phyloP scores from a whole-genome alignment of 2,888 invertebrate species.

The Tetrapedia diversipes region DNA sequence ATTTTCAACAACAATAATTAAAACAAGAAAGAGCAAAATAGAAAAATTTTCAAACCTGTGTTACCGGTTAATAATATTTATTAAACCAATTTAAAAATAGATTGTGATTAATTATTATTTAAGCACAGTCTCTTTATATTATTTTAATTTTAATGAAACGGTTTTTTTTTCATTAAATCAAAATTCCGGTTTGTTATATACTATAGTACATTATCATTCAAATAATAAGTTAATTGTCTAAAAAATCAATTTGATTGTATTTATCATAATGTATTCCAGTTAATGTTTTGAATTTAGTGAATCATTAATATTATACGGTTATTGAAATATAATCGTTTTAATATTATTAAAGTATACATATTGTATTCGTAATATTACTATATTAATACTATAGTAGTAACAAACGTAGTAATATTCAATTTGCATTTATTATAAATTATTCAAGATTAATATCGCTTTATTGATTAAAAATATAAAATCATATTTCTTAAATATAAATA shows the following conservation, averaged over 20 bases:
- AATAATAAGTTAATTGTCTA: background rate
- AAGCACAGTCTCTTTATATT: too few relatives aligned
- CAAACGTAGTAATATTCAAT: background rate
- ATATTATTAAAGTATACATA: background rate
- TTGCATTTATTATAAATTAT: background rate
- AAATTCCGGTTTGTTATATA: too few relatives aligned
- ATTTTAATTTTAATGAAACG: too few relatives aligned
- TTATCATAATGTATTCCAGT: too few relatives aligned
- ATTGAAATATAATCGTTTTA: too few relatives aligned
- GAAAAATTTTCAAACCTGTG: background rate
- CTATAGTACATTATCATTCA: too few relatives aligned
- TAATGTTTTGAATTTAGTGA: background rate
- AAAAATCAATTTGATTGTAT: background rate
- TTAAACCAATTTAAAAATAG: too few relatives aligned
- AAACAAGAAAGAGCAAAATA: background rate
- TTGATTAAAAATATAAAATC: background rate
- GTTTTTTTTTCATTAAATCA: too few relatives aligned
- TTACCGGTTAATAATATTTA: background rate
- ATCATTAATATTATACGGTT: background rate
- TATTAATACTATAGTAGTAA: background rate
- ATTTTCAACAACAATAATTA: background rate
- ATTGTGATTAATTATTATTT: too few relatives aligned
- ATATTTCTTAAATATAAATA: background rate
- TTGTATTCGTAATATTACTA: background rate
- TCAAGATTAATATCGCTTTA: background rate